phyloP scores from a whole-genome alignment of 2,113 vertebrate genomes.

The Lophius piscatorius region DNA sequence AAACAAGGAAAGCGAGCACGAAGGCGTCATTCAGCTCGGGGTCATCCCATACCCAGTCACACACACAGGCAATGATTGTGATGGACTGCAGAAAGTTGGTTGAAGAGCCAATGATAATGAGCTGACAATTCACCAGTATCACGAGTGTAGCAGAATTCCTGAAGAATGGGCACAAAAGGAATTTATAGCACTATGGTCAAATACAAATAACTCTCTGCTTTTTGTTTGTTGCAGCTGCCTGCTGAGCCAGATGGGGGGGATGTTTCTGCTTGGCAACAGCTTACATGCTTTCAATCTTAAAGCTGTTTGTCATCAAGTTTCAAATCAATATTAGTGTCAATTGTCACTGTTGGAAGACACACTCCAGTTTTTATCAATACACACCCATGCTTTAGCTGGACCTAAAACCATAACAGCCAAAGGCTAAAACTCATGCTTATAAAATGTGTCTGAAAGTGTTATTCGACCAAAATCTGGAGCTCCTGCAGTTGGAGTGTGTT shows the following conservation, averaged over 20 bases:
- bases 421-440: not conserved
- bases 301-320: not conserved
- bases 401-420: not conserved
- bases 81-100: conserved; percentile 29
- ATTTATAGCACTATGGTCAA: conserved; percentile 18
- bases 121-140: conserved; percentile 59
- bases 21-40: conserved; percentile 32
- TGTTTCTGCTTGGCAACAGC: not conserved
- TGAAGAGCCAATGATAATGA: conserved; percentile 64
- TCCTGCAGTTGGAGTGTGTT: conserved; percentile 1
- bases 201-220: conserved; percentile 18
- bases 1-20: conserved; percentile 18
- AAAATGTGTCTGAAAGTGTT: not conserved
- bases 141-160: conserved; percentile 17
- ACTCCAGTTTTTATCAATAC: not conserved
- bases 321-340: not conserved
- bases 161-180: conserved; percentile 18
- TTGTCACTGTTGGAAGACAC: not conserved
- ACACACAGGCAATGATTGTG: conserved; percentile 20
- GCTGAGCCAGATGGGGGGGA: conserved; percentile 25
- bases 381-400: not conserved
- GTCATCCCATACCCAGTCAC: conserved; percentile 25
- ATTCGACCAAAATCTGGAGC: not conserved
- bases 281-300: conserved; percentile 1
- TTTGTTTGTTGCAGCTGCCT: conserved; percentile 9